A percentile compares a stretch with the other conserved stretches of the same genome.
Evolutionary conservation across 2,797 vertebrate species (phyloP).

Genomic region (Amniataba percoides): DNA sequence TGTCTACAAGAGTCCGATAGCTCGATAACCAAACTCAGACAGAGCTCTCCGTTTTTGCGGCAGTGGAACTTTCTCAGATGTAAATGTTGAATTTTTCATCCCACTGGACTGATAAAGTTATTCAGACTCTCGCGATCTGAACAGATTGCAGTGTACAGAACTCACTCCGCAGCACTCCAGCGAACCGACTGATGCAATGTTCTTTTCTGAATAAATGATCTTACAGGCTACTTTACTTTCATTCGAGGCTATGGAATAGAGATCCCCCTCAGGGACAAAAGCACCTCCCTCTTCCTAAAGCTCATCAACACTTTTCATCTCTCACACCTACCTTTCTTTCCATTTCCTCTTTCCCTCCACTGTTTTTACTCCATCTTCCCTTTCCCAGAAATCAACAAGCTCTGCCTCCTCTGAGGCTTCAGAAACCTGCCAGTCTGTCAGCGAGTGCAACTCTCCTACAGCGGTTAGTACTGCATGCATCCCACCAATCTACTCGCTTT

Average conservation of each 20-base stretch:
- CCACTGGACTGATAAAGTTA: constrained; percentile 57
- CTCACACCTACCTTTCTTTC: constrained; percentile 44
- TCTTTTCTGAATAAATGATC: constrained; percentile 70
- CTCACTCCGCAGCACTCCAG: constrained; percentile 40
- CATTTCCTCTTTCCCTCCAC: constrained; percentile 53
- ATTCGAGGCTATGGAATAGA: constrained; percentile 44
- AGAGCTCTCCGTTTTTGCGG: constrained; percentile 32
- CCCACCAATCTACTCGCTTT: constrained; percentile 28
- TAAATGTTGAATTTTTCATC: constrained; percentile 56
- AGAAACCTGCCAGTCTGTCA: constrained; percentile 97
- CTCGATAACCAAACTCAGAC: constrained; percentile 22
- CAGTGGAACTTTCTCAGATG: constrained; percentile 57
- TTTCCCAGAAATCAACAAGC: constrained; percentile 96
- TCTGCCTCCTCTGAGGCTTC: constrained; percentile 98
- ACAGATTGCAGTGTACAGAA: constrained; percentile 49
- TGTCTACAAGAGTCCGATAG: constrained; percentile 13
- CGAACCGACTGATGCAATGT: constrained; percentile 63
- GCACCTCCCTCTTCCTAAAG: constrained; percentile 50
- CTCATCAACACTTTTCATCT: constrained; percentile 54
- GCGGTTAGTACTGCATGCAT: constrained; percentile 90
- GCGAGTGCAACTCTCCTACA: constrained; percentile 98
- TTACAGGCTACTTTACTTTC: constrained; percentile 63
- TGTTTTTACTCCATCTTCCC: constrained; percentile 59
- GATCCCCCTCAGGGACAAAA: constrained; percentile 48
- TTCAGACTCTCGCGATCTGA: constrained; percentile 50